Conservation (phyloP, 1,140 invertebrate genomes). For the Conopomorpha cramerella region DNA sequence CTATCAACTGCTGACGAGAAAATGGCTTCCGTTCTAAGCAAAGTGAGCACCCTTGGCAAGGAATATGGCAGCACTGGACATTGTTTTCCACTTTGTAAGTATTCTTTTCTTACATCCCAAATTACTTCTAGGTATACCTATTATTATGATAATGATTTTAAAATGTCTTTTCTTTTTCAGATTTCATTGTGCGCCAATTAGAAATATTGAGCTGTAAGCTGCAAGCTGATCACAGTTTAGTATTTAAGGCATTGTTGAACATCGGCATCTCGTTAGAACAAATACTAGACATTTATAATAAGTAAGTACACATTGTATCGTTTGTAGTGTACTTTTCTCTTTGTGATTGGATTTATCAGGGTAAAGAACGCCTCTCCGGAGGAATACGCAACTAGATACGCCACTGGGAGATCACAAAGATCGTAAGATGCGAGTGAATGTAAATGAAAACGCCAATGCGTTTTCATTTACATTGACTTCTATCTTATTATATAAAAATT, state of each 20-base stretch:
- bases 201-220: conserved; percentile 75
- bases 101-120: neutral
- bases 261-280: conserved; percentile 73
- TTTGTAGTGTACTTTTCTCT: too few relatives aligned
- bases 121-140: neutral
- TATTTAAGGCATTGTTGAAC: conserved; percentile 70
- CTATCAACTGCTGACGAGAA: conserved; percentile 63
- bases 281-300: conserved; percentile 76
- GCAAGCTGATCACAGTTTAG: conserved; percentile 67
- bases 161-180: conserved; percentile 41
- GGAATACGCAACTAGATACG: too few relatives aligned
- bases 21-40: conserved; percentile 70
- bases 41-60: conserved; percentile 73
- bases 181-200: conserved; percentile 74
- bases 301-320: too few relatives aligned
- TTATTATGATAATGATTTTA: neutral
- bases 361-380: too few relatives aligned
- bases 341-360: too few relatives aligned
- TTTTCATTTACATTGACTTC: too few relatives aligned
- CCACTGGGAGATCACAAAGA: too few relatives aligned
- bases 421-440: too few relatives aligned
- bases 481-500: too few relatives aligned
- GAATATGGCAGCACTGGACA: conserved; percentile 74
- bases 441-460: too few relatives aligned
- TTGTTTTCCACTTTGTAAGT: conserved; percentile 68